These are phyloP conservation scores for Spodoptera littoralis DNA, from an alignment of 2,888 invertebrate species.

Conservation along the genomic window DNA sequence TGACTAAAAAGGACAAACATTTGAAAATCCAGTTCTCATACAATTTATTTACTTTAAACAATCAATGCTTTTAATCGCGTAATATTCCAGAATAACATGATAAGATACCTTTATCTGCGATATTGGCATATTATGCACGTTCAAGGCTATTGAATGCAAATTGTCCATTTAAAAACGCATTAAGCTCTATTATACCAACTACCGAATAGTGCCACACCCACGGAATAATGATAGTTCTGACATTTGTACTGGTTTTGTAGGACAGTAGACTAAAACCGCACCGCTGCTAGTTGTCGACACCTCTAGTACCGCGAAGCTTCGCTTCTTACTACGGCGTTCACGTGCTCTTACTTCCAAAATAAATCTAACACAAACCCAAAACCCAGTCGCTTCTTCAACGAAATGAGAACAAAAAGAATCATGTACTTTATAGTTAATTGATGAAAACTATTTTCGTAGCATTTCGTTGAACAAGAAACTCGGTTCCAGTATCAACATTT, in stretches of 20 bases:
- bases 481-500: constrained; percentile 42
- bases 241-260: constrained; percentile 42
- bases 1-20: no score
- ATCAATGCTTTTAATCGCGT: no score
- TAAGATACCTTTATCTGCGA: no score
- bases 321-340: constrained; percentile 66
- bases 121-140: not conserved
- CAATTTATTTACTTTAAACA: not conserved
- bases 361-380: constrained; percentile 50
- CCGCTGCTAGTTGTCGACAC: constrained; percentile 50
- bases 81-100: no score
- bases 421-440: constrained; percentile 29
- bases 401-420: constrained; percentile 17
- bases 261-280: constrained; percentile 40
- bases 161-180: not conserved
- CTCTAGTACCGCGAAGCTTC: constrained; percentile 54
- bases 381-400: constrained; percentile 39
- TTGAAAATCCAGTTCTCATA: not conserved
- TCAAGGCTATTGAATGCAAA: not conserved
- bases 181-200: constrained; percentile 3
- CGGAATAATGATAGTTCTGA: constrained; percentile 19
- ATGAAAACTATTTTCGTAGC: constrained; percentile 23
- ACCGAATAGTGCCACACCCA: constrained; percentile 5
- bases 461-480: constrained; percentile 33
- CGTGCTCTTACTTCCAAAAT: constrained; percentile 62